These are phyloP conservation scores for Dascyllus trimaculatus DNA, from an alignment of 2,113 vertebrate genomes.

Conservation along the genomic window DNA sequence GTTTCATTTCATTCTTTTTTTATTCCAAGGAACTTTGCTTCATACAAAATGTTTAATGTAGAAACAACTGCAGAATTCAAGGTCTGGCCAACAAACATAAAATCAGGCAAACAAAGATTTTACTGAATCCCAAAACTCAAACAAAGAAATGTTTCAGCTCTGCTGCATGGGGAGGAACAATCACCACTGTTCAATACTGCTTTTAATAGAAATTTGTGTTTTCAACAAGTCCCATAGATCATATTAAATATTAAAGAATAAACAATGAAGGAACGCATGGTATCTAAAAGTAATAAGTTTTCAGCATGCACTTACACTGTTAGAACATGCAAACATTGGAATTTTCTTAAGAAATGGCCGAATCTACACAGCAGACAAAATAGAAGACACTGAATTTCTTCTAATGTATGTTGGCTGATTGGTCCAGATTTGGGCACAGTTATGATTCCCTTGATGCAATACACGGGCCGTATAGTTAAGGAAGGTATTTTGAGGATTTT, in stretches of 20 bases:
- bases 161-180: slow-evolving; percentile 84
- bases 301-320: slow-evolving; percentile 94
- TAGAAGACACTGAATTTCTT: slow-evolving; percentile 81
- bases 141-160: slow-evolving; percentile 82
- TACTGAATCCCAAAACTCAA: slow-evolving; percentile 86
- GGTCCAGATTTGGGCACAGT: slow-evolving; percentile 73
- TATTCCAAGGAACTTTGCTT: slow-evolving; percentile 96
- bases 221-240: slow-evolving; percentile 90
- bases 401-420: slow-evolving; percentile 85
- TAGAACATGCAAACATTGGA: slow-evolving; percentile 94
- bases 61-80: slow-evolving; percentile 97
- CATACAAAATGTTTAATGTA: slow-evolving; percentile 98
- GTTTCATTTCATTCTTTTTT: slow-evolving; percentile 77
- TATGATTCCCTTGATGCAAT: slow-evolving; percentile 48
- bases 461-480: slow-evolving; percentile 74
- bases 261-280: slow-evolving; percentile 91
- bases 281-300: slow-evolving; percentile 97
- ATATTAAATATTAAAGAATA: slow-evolving; percentile 99
- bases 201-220: slow-evolving; percentile 90
- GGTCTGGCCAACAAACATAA: slow-evolving; percentile 91
- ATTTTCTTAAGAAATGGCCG: slow-evolving; percentile 86
- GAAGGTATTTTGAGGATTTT: slow-evolving; percentile 14
- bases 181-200: slow-evolving; percentile 81
- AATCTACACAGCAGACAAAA: slow-evolving; percentile 86
- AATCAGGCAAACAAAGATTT: slow-evolving; percentile 92